A percentile compares a stretch with the other conserved stretches of the same genome.
Evolutionary conservation across 2,888 invertebrate genomes (phyloP).

Genomic region (Drosophila multiciliata): DNA sequence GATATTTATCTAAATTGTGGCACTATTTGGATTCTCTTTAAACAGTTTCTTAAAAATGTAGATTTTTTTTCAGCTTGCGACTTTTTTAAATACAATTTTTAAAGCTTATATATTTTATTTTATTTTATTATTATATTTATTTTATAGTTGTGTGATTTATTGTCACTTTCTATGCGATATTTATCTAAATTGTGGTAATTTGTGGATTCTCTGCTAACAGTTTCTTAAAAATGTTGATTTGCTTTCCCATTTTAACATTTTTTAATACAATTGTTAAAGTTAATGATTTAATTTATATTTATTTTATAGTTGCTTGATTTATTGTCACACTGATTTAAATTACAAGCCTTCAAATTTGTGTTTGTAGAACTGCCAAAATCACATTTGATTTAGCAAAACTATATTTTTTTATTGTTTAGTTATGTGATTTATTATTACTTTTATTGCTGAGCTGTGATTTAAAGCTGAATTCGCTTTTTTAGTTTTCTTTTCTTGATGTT

Average conservation of each 20-base stretch:
- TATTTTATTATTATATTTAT: too few relatives aligned
- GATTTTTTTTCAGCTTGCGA: too few relatives aligned
- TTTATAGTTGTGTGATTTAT: too few relatives aligned
- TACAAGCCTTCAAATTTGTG: too few relatives aligned
- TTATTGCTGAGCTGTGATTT: not conserved
- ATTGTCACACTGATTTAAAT: not conserved
- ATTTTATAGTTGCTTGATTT: not conserved
- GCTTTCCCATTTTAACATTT: fast-evolving
- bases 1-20: too few relatives aligned
- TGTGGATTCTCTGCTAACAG: not conserved
- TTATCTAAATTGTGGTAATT: not conserved
- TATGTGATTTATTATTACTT: not conserved
- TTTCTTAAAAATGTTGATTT: not conserved
- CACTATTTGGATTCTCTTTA: too few relatives aligned
- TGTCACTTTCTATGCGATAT: not conserved
- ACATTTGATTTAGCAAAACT: not conserved
- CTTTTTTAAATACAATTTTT: too few relatives aligned
- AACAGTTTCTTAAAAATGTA: too few relatives aligned
- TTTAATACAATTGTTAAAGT: not conserved
- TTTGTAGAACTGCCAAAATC: not conserved
- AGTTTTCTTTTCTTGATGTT: not conserved
- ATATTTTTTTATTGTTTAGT: not conserved
- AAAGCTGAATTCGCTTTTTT: not conserved
- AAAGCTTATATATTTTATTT: too few relatives aligned
- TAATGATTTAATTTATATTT: not conserved